Conservation (phyloP, 2,113 vertebrate species). For the Catharus fuscescens region DNA sequence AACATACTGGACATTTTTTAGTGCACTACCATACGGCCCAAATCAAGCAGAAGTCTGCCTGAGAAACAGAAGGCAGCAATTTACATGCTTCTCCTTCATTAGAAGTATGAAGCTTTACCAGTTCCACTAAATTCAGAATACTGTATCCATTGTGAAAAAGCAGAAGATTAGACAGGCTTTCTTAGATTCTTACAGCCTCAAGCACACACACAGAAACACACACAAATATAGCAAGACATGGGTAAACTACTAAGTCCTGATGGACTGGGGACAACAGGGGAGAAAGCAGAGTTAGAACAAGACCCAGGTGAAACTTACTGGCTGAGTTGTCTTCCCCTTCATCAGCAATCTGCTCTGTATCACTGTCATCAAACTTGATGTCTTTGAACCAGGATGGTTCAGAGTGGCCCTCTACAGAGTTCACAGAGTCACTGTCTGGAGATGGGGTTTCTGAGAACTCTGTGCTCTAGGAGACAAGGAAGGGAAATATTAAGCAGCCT, state of each 20-base stretch:
- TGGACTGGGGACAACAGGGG: neutral
- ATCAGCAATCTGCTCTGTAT: constrained; percentile 93
- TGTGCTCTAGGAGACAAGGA: constrained; percentile 82
- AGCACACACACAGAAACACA: neutral
- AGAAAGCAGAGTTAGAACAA: neutral
- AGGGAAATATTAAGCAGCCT: neutral
- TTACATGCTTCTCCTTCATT: neutral
- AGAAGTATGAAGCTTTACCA: neutral
- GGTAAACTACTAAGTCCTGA: neutral
- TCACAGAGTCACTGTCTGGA: constrained; percentile 95
- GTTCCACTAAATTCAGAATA: constrained; percentile 51
- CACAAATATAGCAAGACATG: constrained; percentile 29
- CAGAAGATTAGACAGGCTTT: neutral
- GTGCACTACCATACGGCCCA: neutral
- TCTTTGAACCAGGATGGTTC: constrained; percentile 99
- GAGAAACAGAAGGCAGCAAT: neutral
- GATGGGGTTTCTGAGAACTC: constrained; percentile 97
- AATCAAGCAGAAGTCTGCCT: neutral
- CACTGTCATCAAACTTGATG: constrained; percentile 99
- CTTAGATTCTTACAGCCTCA: constrained; percentile 3
- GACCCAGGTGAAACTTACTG: constrained; percentile 79
- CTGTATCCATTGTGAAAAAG: constrained; percentile 43
- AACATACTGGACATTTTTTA: neutral
- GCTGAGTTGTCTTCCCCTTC: constrained; percentile 89
- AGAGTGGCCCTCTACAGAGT: constrained; percentile 96